Evolutionary conservation across 2,113 vertebrate species (phyloP), one percentile per base, ranked within the genome.

Genomic region (Illadopsis cleaveri): DNA sequence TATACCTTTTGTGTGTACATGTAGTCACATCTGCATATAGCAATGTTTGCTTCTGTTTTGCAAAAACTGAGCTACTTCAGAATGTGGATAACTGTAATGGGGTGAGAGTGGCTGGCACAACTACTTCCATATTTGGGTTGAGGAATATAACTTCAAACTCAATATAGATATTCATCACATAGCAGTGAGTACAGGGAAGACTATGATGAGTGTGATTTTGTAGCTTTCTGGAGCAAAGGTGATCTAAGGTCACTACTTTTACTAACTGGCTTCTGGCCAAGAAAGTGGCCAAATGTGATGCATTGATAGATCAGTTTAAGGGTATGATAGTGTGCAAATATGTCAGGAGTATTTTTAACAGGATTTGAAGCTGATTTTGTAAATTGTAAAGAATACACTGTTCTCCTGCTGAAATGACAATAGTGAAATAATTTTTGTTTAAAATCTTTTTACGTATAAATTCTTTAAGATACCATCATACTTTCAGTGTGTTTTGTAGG

Each of bases 181-280:
- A 54, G 70, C 35, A 38, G 30, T 0, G 2, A 80, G 64, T 38
- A 11, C 54, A 54, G 71, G 64, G 77, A 82, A 61, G 53, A 38
- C n/a, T 25, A 18, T 18, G 27, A 11, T 50, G 78, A 44, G 44
- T 51, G 51, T 24, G 47, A 60, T 70, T 91, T 90, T 78, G 54
- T 69, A 54, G 62, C 12, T 7, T 76, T 88, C 18, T 73, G 68
- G 44, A 40, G 28, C 77, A 79, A 82, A 86, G 87, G 71, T 81
- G 56, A 75, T 68, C 17, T 47, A 35, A 94, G 92, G 92, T 92
- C 79, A 75, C 42, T 45, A 5, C 47, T 80, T 78, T 78, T 38
- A 47, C 37, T 51, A 9, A 20, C 40, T 68, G 81, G 45, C 70
- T 85, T 80, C 61, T 85, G 75, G 21, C 81, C 48, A 76, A 48